These are phyloP conservation scores for Porites australiensis DNA, from an alignment of 64 coral and sea anemone species.

Conservation along the genomic window DNA sequence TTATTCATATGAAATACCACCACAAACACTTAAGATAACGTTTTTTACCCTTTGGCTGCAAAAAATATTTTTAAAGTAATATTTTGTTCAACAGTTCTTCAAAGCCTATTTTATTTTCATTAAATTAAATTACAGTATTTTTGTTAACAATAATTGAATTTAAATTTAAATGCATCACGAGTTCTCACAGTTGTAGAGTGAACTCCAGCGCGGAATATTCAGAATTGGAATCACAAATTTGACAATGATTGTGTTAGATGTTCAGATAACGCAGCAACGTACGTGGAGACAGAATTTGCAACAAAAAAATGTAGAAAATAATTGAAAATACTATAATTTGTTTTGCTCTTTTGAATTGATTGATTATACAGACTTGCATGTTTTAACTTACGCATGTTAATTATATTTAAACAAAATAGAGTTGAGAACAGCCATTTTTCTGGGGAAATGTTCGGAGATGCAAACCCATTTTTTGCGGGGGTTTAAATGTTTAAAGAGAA, in stretches of 20 bases:
- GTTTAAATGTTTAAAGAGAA: neutral
- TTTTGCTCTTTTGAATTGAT: slow-evolving; percentile 1
- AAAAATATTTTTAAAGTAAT: neutral
- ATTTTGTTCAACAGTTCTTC: neutral
- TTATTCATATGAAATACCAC: too few relatives aligned
- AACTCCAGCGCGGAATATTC: neutral
- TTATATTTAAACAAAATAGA: slow-evolving; percentile 43
- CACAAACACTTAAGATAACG: too few relatives aligned
- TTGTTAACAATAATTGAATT: too few relatives aligned
- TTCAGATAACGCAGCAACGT: slow-evolving; percentile 16
- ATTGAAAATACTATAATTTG: slow-evolving; percentile 1
- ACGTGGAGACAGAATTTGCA: neutral
- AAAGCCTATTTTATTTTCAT: too few relatives aligned
- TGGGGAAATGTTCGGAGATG: slow-evolving; percentile 4
- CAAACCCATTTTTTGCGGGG: too few relatives aligned
- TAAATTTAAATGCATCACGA: too few relatives aligned
- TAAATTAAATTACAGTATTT: too few relatives aligned
- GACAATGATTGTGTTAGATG: neutral
- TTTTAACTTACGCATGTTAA: slow-evolving; percentile 42
- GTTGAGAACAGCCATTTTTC: neutral
- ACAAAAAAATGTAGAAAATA: neutral
- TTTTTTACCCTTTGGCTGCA: neutral
- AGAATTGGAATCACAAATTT: slow-evolving; percentile 3
- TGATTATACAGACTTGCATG: slow-evolving; percentile 49
- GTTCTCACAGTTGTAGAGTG: too few relatives aligned